Percentiles rank a stretch among this genome's conserved stretches.
Evolutionary conservation across 2,113 vertebrate genomes (phyloP).

Genomic region (human (Homo sapiens)): GRCh38 chr1:179845501-179846000

Average conservation of each 20-base stretch:
- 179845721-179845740: conserved; percentile 24
- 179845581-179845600: conserved; percentile 26
- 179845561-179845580: neutral
- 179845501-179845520: neutral
- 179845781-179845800: neutral
- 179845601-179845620: conserved; percentile 26
- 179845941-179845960: neutral
- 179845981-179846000: neutral
- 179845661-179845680: neutral
- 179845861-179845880: conserved; percentile 22
- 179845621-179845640: neutral
- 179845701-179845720: neutral
- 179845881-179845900: conserved; percentile 43
- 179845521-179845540: conserved; percentile 8
- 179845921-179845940: neutral
- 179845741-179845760: neutral
- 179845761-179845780: conserved; percentile 3
- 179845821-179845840: neutral
- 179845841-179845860: conserved; percentile 19
- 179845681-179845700: neutral
- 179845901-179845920: conserved; percentile 41
- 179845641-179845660: neutral
- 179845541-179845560: conserved; percentile 50
- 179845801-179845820: neutral
- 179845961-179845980: neutral